phyloP scores from a whole-genome alignment of 2,113 vertebrate genomes.

The Xiphophorus hellerii region DNA sequence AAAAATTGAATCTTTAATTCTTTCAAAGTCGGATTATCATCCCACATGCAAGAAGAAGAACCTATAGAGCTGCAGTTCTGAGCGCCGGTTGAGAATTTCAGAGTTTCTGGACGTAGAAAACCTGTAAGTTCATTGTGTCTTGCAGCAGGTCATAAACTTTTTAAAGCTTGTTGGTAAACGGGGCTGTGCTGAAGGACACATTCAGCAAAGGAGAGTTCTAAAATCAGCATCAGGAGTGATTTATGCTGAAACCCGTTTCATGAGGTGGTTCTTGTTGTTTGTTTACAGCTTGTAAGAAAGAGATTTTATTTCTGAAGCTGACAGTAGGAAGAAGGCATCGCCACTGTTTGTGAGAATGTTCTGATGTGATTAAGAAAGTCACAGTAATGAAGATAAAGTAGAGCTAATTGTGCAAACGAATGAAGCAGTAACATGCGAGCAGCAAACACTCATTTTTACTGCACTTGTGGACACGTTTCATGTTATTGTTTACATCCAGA shows the following conservation, averaged over 20 bases:
- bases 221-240: not conserved
- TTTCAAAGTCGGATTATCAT: conserved; percentile 32
- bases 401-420: not conserved
- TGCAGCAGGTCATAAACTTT: not conserved
- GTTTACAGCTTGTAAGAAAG: conserved; percentile 38
- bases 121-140: not conserved
- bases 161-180: not conserved
- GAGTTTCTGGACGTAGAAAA: not conserved
- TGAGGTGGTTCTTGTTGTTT: conserved; percentile 24
- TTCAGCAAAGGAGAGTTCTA: not conserved
- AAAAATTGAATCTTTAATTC: conserved; percentile 37
- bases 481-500: no score
- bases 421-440: not conserved
- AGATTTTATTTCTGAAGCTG: conserved; percentile 15
- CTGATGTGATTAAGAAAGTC: not conserved
- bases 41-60: not conserved
- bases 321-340: not conserved
- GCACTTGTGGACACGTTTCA: no score
- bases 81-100: not conserved
- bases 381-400: not conserved
- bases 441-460: not conserved
- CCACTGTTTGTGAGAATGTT: not conserved
- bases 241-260: conserved; percentile 14
- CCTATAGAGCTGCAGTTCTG: conserved; percentile 3
- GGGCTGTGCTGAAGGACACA: not conserved